Evolutionary conservation across 1,140 invertebrate genomes (phyloP).

Genomic region (Neodiprion lecontei): DNA sequence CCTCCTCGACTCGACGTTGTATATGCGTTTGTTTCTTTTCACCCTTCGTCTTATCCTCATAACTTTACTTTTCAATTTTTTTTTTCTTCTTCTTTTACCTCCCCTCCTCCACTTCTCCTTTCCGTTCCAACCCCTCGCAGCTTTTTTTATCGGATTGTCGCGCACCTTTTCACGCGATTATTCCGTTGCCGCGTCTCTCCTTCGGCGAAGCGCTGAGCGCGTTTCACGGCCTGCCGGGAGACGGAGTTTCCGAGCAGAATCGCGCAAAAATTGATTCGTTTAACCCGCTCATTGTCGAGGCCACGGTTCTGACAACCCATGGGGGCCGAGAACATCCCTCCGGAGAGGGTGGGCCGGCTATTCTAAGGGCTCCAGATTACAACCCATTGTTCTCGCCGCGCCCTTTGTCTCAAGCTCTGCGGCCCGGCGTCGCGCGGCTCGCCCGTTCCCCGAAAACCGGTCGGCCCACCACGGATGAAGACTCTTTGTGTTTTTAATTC

Average conservation of each 20-base stretch:
- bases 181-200: background rate
- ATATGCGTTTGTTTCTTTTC: too few relatives aligned
- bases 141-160: background rate
- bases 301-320: conserved; percentile 34
- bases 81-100: background rate
- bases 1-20: too few relatives aligned
- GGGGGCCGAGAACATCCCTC: conserved; percentile 5
- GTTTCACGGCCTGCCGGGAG: conserved; percentile 33
- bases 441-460: conserved; percentile 29
- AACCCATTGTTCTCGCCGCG: conserved; percentile 56
- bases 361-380: conserved; percentile 60
- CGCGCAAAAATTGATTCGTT: conserved; percentile 50
- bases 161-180: background rate
- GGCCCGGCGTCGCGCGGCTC: conserved; percentile 29
- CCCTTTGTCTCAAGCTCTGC: conserved; percentile 56
- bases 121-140: background rate
- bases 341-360: conserved; percentile 42
- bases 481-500: conserved; percentile 57
- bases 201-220: background rate
- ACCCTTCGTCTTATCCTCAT: background rate
- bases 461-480: conserved; percentile 33
- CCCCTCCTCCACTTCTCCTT: background rate
- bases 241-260: conserved; percentile 43
- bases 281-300: conserved; percentile 41
- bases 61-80: background rate